Evolutionary conservation across 1,140 invertebrate genomes (phyloP), one percentile per base, ranked within the genome.

Genomic region (Cyphomyrmex costatus): DNA sequence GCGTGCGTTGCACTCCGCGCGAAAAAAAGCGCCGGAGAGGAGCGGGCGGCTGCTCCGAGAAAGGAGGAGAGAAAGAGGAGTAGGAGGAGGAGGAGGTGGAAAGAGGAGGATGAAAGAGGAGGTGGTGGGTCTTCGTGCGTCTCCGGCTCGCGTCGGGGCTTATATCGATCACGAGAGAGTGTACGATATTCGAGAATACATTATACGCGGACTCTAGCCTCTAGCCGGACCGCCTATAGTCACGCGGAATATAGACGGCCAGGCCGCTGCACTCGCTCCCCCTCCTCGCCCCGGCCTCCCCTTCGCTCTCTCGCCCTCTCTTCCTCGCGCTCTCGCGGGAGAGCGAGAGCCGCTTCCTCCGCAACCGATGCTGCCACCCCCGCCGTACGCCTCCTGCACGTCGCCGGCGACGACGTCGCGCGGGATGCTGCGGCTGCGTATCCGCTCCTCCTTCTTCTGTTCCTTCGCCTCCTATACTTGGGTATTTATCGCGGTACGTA

Each of bases 161-260:
- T 92, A 92, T 93, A 93, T 93, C 93, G 93, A 93, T 93, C 93
- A 93, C 91, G 93, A 92, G 89, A 92, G 90, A 92, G 90, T 89
- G 90, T 91, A 92, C 91, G 92, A 92, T 93, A 93, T 92, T 93
- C 92, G 91, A 90, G 92, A 89, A 92, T 89, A 91, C 88, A 89
- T 83, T 91, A 91, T 89, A 90, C 86, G 85, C 80, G 86, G 86
- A 88, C 87, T 91, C 86, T 91, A 89, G 90, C 71, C 89, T 74
- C 68, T 87, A 89, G 88, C 88, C 86, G 85, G 90, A 91, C 86
- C 84, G 65, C 80, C 88, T 91, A 91, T 91, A 91, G 82, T 91
- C 66, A 61, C 63, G 82, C 76, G 83, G 86, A 91, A 74, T 91
- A 91, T 91, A 91, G 85, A 78, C 82, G 86, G 73, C 71, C 79